Evolutionary conservation across 2,113 vertebrate species (phyloP), one percentile per base, ranked within the genome.

Genomic region (Papio anubis): DNA sequence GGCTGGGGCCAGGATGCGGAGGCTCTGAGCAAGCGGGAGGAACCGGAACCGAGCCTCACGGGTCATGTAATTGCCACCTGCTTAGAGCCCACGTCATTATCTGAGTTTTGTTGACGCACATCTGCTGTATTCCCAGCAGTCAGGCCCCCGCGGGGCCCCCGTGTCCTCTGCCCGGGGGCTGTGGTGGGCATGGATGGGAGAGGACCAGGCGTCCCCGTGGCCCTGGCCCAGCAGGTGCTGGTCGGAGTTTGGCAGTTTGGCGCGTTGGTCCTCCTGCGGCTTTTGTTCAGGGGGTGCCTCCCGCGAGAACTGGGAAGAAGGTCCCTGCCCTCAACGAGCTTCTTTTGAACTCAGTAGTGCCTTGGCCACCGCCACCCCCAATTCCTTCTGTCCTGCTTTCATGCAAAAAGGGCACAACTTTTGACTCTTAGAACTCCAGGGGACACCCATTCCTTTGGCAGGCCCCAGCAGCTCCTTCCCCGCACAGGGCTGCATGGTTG

Each of bases 41-140:
- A 27, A 3, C 30, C 0, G 45, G 45, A 27, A 3, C 30, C 0
- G 14, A 9, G 45, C 45, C 30, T 8, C 8, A 16, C 16, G 2
- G 66, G 8, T 35, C 66, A 18, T 3, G 66, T 2, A 35, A 35
- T 16, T 18, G 66, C 32, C 35, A n/a, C 68, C 35, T 70, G 9
- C 68, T 3, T 38, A 8, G 68, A 9, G 35, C n/a, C 27, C 68
- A 38, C 8, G 14, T 30, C 75, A 32, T 9, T 50, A 16, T 79
- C 45, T 32, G 30, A 35, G 76, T 35, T 32, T 32, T 68, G 66
- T 17, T 68, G 32, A 35, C 16, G 2, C 66, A 30, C 64, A 35
- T 32, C 66, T 68, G 66, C 32, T 35, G 32, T 17, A 18, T n/a
- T 68, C 32, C 16, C 32, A 68, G 30, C 7, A 35, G 66, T 68